Base-by-base conservation (phyloP, 2,888 invertebrate genomes). In the Drosophila picticornis region DNA sequence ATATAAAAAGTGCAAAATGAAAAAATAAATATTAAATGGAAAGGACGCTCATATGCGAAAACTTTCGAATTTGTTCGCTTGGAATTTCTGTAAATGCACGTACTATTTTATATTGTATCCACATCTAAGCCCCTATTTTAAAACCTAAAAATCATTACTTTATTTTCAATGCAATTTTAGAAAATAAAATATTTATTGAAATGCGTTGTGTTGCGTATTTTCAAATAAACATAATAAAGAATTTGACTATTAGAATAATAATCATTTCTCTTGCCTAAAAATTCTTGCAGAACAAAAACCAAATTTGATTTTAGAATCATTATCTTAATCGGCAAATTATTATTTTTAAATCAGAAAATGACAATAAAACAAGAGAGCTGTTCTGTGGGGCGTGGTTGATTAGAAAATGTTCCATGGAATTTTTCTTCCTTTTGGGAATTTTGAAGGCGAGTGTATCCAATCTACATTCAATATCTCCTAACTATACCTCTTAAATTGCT, bases 51-150 rank as follows among this genome's bases (percentile, higher is more conserved):
- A 62, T 32, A 36, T 38, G 43, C 11, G 31, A 52, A 38, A 22
- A 50, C 38, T 19, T 43, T 69, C 29, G 58, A 74, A 77, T 74
- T 77, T 73, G 74, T 59, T 52, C 19, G 48, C 34, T 25, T 53
- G 59, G 32, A 52, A 58, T 46, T 68, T 27, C 38, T 40, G 34
- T 2, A 52, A 59, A 48, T 50, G 32, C 5, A 7, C 19, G 3
- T 9, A 32, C 32, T 10, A 25, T 58, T 69, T 43, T 22, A 40
- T 34, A 11, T 34, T 40, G 10, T 1, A 19, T 31, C 9, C 3
- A 11, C 19, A 36, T 55, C 9, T 11, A 50, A 22, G n/a, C 25
- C 9, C 27, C 43, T 25, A 53, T 27, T 36, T 57, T 36, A 7
- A 34, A 34, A 29, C 5, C 43, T 22, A 43, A 43, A 22, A 43